Evolutionary conservation across 1,140 invertebrate species (phyloP).

Genomic region (Brachionus koreanus): DNA sequence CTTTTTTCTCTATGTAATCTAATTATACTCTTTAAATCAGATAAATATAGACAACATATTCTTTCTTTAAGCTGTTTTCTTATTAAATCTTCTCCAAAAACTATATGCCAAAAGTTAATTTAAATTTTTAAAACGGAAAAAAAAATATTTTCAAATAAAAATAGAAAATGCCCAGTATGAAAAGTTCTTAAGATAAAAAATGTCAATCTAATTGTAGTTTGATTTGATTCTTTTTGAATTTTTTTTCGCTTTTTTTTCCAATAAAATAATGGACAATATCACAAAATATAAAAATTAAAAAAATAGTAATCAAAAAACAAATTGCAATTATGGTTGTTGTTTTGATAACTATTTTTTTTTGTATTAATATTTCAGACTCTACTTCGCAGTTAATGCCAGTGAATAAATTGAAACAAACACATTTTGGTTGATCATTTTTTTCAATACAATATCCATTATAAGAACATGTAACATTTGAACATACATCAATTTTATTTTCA

Average conservation of each 20-base stretch:
- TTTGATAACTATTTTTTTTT: background rate
- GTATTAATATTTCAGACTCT: background rate
- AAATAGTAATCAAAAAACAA: background rate
- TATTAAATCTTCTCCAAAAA: too few species aligned
- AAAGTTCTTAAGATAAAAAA: too few species aligned
- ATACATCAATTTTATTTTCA: background rate
- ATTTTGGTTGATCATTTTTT: background rate
- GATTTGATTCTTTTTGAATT: too few species aligned
- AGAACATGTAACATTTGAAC: background rate
- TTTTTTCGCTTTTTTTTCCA: background rate
- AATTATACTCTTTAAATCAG: too few species aligned
- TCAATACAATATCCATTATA: background rate
- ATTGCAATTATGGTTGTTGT: background rate
- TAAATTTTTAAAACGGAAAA: too few species aligned
- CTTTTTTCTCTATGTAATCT: too few species aligned
- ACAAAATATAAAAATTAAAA: background rate
- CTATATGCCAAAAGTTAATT: too few species aligned
- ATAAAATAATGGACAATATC: background rate
- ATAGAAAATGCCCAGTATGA: too few species aligned
- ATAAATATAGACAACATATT: too few species aligned
- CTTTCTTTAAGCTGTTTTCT: too few species aligned
- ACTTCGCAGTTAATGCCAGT: background rate
- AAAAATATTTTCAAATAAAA: too few species aligned
- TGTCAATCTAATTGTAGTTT: too few species aligned
- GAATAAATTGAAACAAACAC: background rate